Evolutionary conservation across 35 echinoderm and acorn worm species (phyloP), one percentile per base, ranked within the genome.

Genomic region (Holothuria glaberrima): DNA sequence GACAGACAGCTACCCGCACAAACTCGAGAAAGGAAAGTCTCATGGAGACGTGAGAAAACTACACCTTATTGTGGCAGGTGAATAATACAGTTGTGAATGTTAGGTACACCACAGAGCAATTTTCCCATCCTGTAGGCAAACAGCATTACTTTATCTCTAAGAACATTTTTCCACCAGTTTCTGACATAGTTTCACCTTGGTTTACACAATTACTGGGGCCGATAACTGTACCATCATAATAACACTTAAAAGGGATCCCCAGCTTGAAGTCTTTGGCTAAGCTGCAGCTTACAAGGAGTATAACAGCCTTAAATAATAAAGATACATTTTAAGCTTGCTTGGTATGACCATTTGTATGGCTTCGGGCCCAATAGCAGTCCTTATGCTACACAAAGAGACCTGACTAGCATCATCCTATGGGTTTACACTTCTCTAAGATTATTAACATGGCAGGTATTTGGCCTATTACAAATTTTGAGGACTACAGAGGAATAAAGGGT

Each of bases 251-350:
- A 75, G 44, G 34, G 31, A 41, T 75, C 30, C 71, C 44, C 26
- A 21, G 29, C 71, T 54, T 54, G 50, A 5, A 2, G 3, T 5
- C 50, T 54, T 54, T 31, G 34, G 71, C 29, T 75, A 41, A 75
- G 30, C 71, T 75, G 21, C 29, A n/a, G 44, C 71, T 75, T 75
- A 75, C 71, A 75, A 38, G 34, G 41, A 41, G 71, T 5, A 75
- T 25, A 38, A 38, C 33, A 34, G 30, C 33, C 21, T 45, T n/a
- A 31, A 35, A 75, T 41, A 75, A 75, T 75, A 32, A 41, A 75
- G 33, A 26, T 12, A 41, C 71, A 41, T 41, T 38, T 16, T 75
- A 32, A 75, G 32, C 71, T n/a, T 21, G 17, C 71, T n/a, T 0
- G 44, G 29, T 21, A 32, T n/a, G 9, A 41, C 71, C 33, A 41